Evolutionary conservation across 2,797 vertebrate species (phyloP).

Genomic region (Stomatorhinus walkeri): DNA sequence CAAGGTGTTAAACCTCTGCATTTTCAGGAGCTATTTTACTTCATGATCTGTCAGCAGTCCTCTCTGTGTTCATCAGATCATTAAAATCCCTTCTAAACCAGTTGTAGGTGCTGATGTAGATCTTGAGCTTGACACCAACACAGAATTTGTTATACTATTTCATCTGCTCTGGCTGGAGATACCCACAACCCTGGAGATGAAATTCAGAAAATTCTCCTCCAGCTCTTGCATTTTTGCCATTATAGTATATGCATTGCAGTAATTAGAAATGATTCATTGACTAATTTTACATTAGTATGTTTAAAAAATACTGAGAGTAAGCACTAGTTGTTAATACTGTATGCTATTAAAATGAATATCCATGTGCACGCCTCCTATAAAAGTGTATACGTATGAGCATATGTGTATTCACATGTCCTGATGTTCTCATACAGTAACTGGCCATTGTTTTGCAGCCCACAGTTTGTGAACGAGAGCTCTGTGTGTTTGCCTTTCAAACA

Average conservation of each 20-base stretch:
- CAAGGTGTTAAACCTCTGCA: not conserved
- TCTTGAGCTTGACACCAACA: not conserved
- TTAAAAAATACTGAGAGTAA: not conserved
- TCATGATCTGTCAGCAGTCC: not conserved
- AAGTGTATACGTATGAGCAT: not conserved
- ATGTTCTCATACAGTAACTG: not conserved
- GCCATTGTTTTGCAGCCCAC: constrained; percentile 60
- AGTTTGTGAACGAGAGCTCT: constrained; percentile 81
- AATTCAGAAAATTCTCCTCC: not conserved
- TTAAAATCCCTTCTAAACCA: not conserved
- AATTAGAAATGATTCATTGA: not conserved
- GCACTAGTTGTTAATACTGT: not conserved
- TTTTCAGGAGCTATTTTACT: not conserved
- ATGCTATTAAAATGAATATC: not conserved
- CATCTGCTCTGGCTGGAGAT: not conserved
- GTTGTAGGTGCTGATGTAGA: not conserved
- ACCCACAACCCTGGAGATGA: not conserved
- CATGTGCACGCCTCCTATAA: not conserved
- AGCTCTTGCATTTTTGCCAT: not conserved
- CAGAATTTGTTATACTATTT: not conserved
- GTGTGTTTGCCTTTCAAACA: constrained; percentile 86
- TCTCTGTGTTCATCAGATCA: not conserved
- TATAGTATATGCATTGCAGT: not conserved
- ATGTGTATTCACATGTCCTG: not conserved
- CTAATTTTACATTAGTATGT: not conserved